Evolutionary conservation across 2,113 vertebrate species (phyloP).

Genomic region (Eonycteris spelaea): DNA sequence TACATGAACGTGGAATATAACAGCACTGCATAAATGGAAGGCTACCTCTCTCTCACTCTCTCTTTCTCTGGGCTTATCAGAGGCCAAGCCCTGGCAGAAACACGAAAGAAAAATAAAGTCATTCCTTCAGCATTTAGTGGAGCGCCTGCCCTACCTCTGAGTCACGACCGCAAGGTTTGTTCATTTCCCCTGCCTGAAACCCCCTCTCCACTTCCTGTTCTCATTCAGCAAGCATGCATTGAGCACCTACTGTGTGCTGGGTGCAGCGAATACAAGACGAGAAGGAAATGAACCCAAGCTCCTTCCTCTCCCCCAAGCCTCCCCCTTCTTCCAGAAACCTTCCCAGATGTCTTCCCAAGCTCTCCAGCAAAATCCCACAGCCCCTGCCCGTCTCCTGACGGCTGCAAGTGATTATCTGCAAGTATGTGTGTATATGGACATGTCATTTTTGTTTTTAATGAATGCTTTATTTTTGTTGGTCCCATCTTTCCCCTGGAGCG

Average conservation of each 20-base stretch:
- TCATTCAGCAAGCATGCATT: neutral
- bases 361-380: neutral
- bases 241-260: constrained; percentile 25
- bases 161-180: neutral
- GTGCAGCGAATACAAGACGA: neutral
- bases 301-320: neutral
- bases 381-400: neutral
- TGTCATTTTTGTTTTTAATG: constrained; percentile 54
- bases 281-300: neutral
- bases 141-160: neutral
- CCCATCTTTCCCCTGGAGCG: constrained; percentile 41
- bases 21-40: neutral
- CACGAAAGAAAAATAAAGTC: constrained; percentile 26
- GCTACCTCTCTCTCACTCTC: neutral
- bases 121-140: neutral
- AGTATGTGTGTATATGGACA: neutral
- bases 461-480: constrained; percentile 54
- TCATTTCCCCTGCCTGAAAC: neutral
- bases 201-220: neutral
- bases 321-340: neutral
- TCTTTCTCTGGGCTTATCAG: neutral
- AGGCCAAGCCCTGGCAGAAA: constrained; percentile 7
- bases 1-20: neutral
- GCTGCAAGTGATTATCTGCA: constrained; percentile 65
- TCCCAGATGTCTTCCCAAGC: neutral